Base-by-base conservation (phyloP, 2,888 invertebrate species). In the Junonia oenone region DNA sequence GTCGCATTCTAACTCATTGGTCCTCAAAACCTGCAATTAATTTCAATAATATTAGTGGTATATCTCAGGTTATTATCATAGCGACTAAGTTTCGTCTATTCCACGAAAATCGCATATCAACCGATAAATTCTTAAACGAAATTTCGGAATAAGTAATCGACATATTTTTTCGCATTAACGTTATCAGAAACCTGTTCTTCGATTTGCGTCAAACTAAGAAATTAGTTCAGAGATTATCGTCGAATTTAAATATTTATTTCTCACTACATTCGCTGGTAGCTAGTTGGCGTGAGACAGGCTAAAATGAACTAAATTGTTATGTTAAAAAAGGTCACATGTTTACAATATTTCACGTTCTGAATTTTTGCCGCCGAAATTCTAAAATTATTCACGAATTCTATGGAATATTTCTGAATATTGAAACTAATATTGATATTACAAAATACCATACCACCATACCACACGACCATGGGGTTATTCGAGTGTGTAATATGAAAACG, bases 11-110 rank as follows among this genome's bases (percentile, higher is more conserved):
- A 45, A 13, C 50, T 46, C 60, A 8, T 26, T 51, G 49, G 49
- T 58, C 55, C 27, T 38, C 33, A n/a, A 51, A 58, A 58, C 51
- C 51, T 45, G 45, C 37, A 38, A 38, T 31, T 51, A 55, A 50
- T 40, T 52, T 55, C 29, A 35, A 35, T 14, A 29, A 43, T 27
- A 26, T 27, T 45, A 15, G 9, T n/a, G 11, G 15, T 31, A 6
- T 29, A 4, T 31, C 14, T 17, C 8, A n/a, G n/a, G n/a, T n/a
- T n/a, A n/a, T n/a, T n/a, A n/a, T n/a, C n/a, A n/a, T n/a, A n/a
- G n/a, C n/a, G n/a, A n/a, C n/a, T n/a, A 4, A 11, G 40, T 22
- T 1, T 19, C 22, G 6, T 6, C 2, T 43, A 43, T 5, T 26
- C 6, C n/a, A 43, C 22, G 13, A 14, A 35, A 40, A 22, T 22